phyloP scores from a whole-genome alignment of 2,888 invertebrate genomes.

The Apamea anceps region DNA sequence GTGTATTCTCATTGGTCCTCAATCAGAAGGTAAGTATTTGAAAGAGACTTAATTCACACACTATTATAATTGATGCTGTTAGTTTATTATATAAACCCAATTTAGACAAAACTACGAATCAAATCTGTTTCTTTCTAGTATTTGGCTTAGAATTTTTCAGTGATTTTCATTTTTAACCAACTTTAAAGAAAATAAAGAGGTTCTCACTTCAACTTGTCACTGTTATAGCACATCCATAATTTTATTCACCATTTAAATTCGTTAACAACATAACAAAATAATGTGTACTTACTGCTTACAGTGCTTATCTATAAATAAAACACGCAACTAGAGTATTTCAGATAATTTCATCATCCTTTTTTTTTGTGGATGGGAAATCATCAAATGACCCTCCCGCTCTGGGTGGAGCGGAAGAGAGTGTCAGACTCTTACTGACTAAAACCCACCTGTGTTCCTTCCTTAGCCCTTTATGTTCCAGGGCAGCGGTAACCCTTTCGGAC shows the following conservation, averaged over 20 bases:
- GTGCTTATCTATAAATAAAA: background rate
- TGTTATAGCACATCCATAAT: background rate
- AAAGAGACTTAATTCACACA: background rate
- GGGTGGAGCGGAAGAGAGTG: no score
- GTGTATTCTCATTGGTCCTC: background rate
- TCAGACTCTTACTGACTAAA: no score
- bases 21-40: background rate
- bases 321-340: background rate
- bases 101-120: no score
- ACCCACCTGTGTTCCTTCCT: no score
- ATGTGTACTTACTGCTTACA: background rate
- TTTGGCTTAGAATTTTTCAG: background rate
- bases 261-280: background rate
- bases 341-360: conserved; percentile 43
- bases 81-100: background rate
- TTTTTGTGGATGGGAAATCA: no score
- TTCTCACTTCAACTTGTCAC: background rate
- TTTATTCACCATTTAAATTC: background rate
- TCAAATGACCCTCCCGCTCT: no score
- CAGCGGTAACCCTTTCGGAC: no score
- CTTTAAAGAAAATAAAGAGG: background rate
- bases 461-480: no score
- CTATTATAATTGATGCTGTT: background rate
- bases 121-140: background rate
- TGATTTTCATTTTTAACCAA: background rate